A percentile compares a stretch with the other conserved stretches of the same genome.
These are phyloP conservation scores for Pipistrellus nathusii DNA, from an alignment of 2,797 vertebrate species.

Conservation along the genomic window DNA sequence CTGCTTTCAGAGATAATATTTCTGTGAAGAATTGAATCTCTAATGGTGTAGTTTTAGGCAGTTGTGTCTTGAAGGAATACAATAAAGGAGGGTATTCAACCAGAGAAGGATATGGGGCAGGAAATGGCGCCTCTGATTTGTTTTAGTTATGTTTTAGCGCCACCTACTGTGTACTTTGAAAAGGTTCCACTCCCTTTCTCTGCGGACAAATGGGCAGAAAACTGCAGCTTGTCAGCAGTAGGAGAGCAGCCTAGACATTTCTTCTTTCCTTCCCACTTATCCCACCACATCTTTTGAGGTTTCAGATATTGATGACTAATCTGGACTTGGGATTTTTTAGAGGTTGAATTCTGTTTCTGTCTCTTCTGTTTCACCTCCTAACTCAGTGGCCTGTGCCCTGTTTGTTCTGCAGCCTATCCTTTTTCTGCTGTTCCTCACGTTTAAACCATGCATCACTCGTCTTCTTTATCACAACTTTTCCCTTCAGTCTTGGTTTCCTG, in stretches of 20 bases:
- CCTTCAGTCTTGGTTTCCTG: neutral
- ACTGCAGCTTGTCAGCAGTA: neutral
- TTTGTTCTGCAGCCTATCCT: neutral
- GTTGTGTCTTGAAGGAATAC: neutral
- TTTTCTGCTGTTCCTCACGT: neutral
- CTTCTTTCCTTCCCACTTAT: neutral
- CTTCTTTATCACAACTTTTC: neutral
- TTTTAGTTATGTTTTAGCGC: conserved; percentile 27
- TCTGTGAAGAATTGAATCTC: conserved; percentile 33
- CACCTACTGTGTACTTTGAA: conserved; percentile 67
- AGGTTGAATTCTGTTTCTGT: conserved; percentile 42
- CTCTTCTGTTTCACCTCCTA: neutral
- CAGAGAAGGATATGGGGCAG: neutral
- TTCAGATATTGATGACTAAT: neutral
- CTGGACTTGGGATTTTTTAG: neutral
- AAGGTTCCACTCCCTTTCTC: conserved; percentile 5
- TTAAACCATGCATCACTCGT: neutral
- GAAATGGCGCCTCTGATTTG: conserved; percentile 34
- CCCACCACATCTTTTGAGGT: neutral
- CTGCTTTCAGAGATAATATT: conserved; percentile 52
- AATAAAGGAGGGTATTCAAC: neutral
- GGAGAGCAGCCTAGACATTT: neutral
- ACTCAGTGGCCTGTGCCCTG: neutral
- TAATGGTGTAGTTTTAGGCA: conserved; percentile 30
- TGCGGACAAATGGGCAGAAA: neutral